Conservation (phyloP, 2,113 vertebrate species). For the Sclerurus mexicanus region DNA sequence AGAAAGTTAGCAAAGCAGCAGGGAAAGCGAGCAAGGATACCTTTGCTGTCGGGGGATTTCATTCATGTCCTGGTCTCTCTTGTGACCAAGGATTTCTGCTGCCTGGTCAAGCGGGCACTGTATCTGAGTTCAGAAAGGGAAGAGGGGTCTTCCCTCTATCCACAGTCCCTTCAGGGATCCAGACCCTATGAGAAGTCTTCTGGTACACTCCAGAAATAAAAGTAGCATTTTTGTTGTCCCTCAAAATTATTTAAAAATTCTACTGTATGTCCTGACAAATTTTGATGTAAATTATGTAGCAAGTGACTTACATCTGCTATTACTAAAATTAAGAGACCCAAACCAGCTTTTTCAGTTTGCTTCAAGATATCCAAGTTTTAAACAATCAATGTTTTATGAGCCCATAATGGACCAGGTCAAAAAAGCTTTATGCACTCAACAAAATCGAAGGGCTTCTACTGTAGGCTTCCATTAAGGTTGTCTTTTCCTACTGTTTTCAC, state of each 20-base stretch:
- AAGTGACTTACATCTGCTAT: background rate
- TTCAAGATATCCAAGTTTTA: background rate
- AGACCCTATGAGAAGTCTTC: background rate
- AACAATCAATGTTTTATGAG: background rate
- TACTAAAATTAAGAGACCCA: background rate
- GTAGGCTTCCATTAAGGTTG: background rate
- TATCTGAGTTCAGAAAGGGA: background rate
- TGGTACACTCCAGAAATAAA: background rate
- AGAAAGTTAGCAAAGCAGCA: background rate
- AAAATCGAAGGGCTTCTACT: background rate
- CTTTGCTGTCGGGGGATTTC: background rate
- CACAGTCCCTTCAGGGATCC: background rate
- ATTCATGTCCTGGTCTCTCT: background rate
- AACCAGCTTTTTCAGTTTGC: background rate
- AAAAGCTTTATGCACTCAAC: background rate
- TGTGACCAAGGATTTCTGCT: background rate
- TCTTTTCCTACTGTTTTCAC: background rate
- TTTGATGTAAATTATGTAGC: background rate
- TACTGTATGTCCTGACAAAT: background rate
- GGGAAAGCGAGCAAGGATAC: background rate
- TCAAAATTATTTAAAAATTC: background rate
- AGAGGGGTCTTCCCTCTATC: background rate
- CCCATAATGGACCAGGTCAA: background rate
- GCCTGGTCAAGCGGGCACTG: background rate
- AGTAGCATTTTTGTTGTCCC: background rate